These are phyloP conservation scores for Hippasteria phrygiana DNA, from an alignment of 53 echinoderm and acorn worm species.

Conservation along the genomic window DNA sequence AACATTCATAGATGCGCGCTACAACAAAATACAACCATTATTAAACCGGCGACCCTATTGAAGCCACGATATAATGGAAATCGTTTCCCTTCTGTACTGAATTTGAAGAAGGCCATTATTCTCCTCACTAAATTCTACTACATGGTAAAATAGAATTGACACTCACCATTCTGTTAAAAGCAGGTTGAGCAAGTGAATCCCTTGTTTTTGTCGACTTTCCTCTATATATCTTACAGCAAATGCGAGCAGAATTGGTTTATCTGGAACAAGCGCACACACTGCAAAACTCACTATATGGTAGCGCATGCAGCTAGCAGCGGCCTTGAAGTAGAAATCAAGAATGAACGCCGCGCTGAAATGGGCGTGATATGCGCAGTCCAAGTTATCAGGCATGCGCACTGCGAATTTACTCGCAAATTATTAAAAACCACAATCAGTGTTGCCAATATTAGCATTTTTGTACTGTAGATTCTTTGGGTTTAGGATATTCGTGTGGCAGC, in stretches of 20 bases:
- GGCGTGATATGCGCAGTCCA: constrained; percentile 8
- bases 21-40: no score
- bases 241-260: background rate
- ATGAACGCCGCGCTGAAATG: constrained; percentile 12
- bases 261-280: background rate
- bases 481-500: no score
- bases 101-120: no score
- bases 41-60: no score
- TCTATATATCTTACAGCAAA: background rate
- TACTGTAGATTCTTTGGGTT: no score
- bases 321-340: background rate
- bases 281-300: no score
- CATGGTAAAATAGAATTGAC: background rate
- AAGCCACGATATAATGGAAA: no score
- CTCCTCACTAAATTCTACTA: no score
- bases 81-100: no score
- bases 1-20: no score
- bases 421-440: constrained; percentile 2
- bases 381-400: constrained; percentile 54
- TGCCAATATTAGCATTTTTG: no score
- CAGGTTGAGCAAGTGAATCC: background rate
- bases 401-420: background rate
- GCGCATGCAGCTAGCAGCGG: background rate
- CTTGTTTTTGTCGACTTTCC: background rate
- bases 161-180: background rate